Conservation (phyloP, 2,888 invertebrate species). For the Aphodius granarius region DNA sequence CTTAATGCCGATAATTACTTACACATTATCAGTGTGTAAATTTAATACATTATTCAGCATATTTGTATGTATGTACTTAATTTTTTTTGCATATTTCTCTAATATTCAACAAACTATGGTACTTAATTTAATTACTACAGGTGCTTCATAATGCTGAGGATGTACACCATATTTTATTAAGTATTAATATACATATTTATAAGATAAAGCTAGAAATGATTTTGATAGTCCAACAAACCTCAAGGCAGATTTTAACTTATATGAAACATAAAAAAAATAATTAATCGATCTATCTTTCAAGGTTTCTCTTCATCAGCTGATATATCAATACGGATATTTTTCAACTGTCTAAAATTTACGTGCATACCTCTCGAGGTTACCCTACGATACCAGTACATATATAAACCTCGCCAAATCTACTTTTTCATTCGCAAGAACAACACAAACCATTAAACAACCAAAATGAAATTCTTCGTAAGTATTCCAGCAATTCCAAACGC, state of each 20-base stretch:
- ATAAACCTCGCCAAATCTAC: neutral
- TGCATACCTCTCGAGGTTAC: neutral
- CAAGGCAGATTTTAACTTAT: no score
- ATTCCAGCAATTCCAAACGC: neutral
- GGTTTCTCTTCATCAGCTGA: no score
- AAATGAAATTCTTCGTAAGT: slow-evolving; percentile 15
- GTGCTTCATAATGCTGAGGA: no score
- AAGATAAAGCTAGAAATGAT: no score
- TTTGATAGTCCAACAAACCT: no score
- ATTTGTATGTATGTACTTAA: neutral
- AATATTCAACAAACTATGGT: neutral
- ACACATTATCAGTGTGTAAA: neutral
- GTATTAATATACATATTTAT: no score
- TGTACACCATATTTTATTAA: no score
- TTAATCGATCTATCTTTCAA: no score
- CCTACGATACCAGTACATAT: neutral
- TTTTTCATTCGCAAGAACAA: neutral
- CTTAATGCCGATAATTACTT: neutral
- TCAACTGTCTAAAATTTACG: neutral
- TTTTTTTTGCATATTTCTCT: neutral
- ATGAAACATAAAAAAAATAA: no score
- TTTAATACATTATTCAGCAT: neutral
- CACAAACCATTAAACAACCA: slow-evolving; percentile 9
- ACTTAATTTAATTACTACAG: no score
- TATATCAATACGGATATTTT: neutral